Base-by-base conservation (phyloP, 2,113 vertebrate genomes). In the Catharus fuscescens region DNA sequence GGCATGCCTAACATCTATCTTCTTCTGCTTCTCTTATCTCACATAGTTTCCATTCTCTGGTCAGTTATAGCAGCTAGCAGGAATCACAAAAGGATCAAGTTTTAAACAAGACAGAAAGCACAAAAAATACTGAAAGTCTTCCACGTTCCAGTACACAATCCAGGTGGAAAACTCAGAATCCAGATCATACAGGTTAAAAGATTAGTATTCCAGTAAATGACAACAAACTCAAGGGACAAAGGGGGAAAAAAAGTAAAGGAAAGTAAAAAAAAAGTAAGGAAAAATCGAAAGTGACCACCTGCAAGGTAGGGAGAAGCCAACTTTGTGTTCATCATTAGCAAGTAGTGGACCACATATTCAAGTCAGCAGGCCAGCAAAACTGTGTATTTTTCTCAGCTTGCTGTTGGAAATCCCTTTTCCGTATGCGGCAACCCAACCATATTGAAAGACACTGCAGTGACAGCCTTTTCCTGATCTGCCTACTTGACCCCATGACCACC, bases 381-480 rank as follows among this genome's bases (percentile, higher is more conserved):
- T 10, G 5, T 2, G 0, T 9, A 5, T 70, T 62, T 70, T 81
- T 82, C 42, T 59, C 52, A 26, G n/a, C 80, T 78, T 59, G 65
- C 28, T 14, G 3, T 18, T 21, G 29, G 10, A 31, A 67, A 26
- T 52, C 31, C 34, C 12, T 42, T 21, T 60, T 56, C 34, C 0
- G 1, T 13, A 9, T 14, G 5, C 6, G n/a, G 28, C 0, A 0
- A 14, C 8, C 18, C 56, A 47, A n/a, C 18, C 25, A 21, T 6
- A 31, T 19, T 8, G 62, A 56, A 40, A 28, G 18, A 64, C 20
- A 24, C 13, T 28, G 17, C 11, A 10, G 44, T 31, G 26, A 17
- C 6, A 34, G 23, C 12, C 4, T 71, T 61, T 29, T 52, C 56
- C 18, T 16, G 12, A 38, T 44, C 10, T 25, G 12, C 8, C 40